phyloP scores from a whole-genome alignment of 2,113 vertebrate genomes.

The Crotalus horridus region DNA sequence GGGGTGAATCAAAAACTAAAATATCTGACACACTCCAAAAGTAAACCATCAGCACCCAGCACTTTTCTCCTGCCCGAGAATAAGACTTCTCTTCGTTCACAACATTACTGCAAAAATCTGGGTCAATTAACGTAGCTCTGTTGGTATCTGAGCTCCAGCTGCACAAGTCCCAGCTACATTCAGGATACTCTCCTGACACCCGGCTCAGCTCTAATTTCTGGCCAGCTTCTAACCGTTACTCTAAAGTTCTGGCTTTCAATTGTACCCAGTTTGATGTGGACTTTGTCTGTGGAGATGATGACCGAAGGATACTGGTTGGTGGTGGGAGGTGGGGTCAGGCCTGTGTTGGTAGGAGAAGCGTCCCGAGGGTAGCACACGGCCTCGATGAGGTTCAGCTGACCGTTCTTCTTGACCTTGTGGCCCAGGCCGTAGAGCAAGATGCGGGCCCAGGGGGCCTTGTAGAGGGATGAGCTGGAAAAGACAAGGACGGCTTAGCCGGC shows the following conservation, averaged over 20 bases:
- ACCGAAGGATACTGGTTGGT: slow-evolving; percentile 94
- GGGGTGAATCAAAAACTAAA: too few species aligned
- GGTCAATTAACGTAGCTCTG: too few species aligned
- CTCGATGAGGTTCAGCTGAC: slow-evolving; percentile 93
- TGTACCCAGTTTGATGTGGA: slow-evolving; percentile 92
- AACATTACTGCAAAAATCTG: neutral
- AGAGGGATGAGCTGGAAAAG: slow-evolving; percentile 84
- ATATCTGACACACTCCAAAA: neutral
- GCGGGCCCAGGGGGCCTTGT: slow-evolving; percentile 95
- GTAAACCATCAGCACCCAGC: too few species aligned
- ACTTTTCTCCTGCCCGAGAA: too few species aligned
- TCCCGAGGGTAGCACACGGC: slow-evolving; percentile 91
- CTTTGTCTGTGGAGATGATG: slow-evolving; percentile 91
- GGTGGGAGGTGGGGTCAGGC: slow-evolving; percentile 91
- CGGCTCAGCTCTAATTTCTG: neutral
- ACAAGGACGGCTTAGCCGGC: neutral
- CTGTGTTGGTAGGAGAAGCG: slow-evolving; percentile 94
- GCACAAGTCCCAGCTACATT: too few species aligned
- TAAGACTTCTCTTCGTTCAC: too few species aligned
- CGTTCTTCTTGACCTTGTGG: slow-evolving; percentile 91
- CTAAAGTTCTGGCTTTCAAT: neutral
- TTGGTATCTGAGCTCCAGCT: neutral
- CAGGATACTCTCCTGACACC: neutral
- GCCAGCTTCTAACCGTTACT: too few species aligned
- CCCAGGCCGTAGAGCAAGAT: slow-evolving; percentile 92